Evolutionary conservation across 2,888 invertebrate species (phyloP).

Genomic region (Halocaridina rubra): DNA sequence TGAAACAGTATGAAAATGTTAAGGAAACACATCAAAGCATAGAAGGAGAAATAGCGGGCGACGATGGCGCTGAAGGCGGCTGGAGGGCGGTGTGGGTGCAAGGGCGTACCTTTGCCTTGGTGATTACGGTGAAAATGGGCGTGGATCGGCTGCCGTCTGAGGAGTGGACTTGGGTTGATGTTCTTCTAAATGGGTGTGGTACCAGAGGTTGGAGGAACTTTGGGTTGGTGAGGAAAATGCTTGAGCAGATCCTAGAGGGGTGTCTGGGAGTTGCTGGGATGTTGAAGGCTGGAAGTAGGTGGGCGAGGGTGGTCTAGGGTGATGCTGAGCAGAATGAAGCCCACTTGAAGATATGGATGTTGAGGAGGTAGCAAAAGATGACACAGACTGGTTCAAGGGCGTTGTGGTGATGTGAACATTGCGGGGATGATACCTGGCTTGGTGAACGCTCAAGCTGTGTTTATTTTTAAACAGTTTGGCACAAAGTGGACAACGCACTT

Average conservation of each 20-base stretch:
- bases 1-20: too few species aligned
- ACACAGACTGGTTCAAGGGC: background rate
- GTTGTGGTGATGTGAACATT: constrained; percentile 9
- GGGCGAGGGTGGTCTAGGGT: constrained; percentile 31
- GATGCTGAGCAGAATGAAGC: constrained; percentile 24
- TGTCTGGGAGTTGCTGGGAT: constrained; percentile 40
- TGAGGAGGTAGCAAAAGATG: background rate
- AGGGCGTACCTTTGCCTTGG: constrained; percentile 45
- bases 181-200: constrained; percentile 50
- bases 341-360: constrained; percentile 17
- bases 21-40: too few species aligned
- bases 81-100: constrained; percentile 39
- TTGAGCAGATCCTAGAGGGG: constrained; percentile 32
- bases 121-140: constrained; percentile 46
- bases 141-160: constrained; percentile 32
- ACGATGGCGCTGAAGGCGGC: background rate
- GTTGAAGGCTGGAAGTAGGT: constrained; percentile 40
- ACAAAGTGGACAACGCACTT: constrained; percentile 61
- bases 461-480: constrained; percentile 63
- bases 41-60: constrained; percentile 6
- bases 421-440: constrained; percentile 61
- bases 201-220: constrained; percentile 40
- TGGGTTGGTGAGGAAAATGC: constrained; percentile 37
- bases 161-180: constrained; percentile 20
- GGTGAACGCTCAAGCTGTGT: constrained; percentile 62